A percentile compares a stretch with the other conserved stretches of the same genome.
Conservation (phyloP, 2,888 invertebrate genomes). For the Cerastis rubricosa region DNA sequence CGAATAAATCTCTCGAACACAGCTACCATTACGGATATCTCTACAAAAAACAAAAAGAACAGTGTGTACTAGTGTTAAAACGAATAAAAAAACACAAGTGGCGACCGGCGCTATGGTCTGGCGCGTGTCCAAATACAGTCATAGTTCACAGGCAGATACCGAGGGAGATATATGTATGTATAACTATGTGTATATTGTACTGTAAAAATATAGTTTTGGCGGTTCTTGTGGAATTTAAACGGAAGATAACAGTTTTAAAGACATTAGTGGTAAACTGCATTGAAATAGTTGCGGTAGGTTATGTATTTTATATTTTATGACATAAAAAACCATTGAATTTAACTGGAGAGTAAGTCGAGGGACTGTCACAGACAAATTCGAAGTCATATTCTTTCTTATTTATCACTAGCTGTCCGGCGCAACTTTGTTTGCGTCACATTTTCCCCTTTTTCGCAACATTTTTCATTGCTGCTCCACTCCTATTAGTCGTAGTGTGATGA, state of each 20-base stretch:
- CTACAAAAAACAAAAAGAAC: constrained; percentile 55
- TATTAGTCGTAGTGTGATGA: too few relatives aligned
- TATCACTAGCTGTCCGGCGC: too few relatives aligned
- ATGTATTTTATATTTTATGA: not conserved
- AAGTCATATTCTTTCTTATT: too few relatives aligned
- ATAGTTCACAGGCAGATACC: constrained; percentile 56
- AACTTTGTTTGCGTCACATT: too few relatives aligned
- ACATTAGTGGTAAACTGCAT: not conserved
- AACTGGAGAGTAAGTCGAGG: not conserved
- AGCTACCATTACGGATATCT: constrained; percentile 45
- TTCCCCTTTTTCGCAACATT: too few relatives aligned
- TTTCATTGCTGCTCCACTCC: too few relatives aligned
- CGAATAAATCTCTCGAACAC: constrained; percentile 39
- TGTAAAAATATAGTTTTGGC: not conserved
- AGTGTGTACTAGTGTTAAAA: constrained; percentile 57
- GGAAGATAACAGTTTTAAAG: not conserved
- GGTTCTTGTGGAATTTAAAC: not conserved
- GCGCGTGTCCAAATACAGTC: constrained; percentile 76
- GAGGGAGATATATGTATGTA: constrained; percentile 3
- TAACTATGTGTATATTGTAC: not conserved
- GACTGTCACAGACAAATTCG: not conserved
- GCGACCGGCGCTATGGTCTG: constrained; percentile 74
- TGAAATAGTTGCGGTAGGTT: not conserved
- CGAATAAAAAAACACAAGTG: constrained; percentile 62
- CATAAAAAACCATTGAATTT: not conserved